These are phyloP conservation scores for Dasypus novemcinctus DNA, from an alignment of 2,113 vertebrate species.

Conservation along the genomic window DNA sequence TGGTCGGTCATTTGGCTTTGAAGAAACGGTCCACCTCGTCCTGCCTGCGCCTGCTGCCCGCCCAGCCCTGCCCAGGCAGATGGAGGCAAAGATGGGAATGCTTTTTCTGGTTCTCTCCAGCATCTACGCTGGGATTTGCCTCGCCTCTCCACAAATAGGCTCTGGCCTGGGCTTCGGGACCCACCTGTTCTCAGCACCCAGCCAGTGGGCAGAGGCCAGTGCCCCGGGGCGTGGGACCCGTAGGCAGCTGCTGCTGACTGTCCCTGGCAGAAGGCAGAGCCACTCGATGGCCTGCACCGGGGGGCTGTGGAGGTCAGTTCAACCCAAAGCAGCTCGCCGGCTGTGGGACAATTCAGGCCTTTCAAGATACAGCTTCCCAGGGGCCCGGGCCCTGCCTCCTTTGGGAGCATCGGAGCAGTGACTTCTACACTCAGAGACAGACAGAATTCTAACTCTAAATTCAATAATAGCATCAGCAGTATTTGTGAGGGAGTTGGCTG, in stretches of 20 bases:
- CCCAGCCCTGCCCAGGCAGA: background rate
- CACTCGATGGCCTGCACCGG: background rate
- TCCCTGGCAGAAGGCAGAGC: background rate
- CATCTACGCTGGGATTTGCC: background rate
- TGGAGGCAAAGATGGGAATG: background rate
- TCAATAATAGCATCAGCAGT: background rate
- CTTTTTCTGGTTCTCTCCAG: background rate
- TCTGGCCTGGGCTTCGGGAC: background rate
- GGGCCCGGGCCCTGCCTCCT: background rate
- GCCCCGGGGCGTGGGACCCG: background rate
- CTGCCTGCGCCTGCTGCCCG: background rate
- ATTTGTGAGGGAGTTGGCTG: background rate
- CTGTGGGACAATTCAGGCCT: background rate
- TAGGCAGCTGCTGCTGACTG: background rate
- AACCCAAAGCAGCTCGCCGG: background rate
- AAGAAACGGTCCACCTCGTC: background rate
- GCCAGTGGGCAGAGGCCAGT: background rate
- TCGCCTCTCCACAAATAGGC: background rate
- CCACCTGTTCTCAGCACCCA: slow-evolving; percentile 48
- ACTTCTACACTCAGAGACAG: background rate
- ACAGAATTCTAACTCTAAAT: background rate
- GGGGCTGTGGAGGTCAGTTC: background rate
- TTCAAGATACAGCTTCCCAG: background rate
- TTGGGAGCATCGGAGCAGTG: no score
- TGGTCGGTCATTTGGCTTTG: background rate